Evolutionary conservation across 1,140 invertebrate genomes (phyloP).

Genomic region (Leptopilina clavipes): DNA sequence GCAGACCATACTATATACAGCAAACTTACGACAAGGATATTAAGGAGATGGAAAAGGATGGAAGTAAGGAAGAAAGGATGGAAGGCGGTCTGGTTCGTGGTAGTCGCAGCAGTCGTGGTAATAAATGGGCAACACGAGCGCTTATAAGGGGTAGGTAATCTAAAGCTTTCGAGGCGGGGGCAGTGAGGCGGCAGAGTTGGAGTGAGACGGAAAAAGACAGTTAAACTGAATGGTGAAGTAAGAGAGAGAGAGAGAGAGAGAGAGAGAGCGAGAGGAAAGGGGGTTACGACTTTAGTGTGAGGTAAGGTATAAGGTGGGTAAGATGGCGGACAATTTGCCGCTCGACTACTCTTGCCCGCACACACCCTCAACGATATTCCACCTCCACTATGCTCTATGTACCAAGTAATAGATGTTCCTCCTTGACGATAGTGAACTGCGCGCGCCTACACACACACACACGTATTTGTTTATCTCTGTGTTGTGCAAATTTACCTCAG

Average conservation of each 20-base stretch:
- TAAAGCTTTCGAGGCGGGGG: slow-evolving; percentile 70
- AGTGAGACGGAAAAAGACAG: slow-evolving; percentile 53
- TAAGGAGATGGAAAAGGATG: slow-evolving; percentile 39
- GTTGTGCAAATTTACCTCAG: slow-evolving; percentile 44
- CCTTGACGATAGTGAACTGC: slow-evolving; percentile 60
- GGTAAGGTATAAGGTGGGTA: slow-evolving; percentile 74
- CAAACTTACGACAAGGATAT: too few relatives aligned
- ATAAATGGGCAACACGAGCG: slow-evolving; percentile 74
- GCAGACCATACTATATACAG: slow-evolving; percentile 41
- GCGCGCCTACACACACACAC: slow-evolving; percentile 44
- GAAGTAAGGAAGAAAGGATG: slow-evolving; percentile 52
- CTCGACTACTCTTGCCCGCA: slow-evolving; percentile 74
- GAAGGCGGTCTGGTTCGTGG: slow-evolving; percentile 62
- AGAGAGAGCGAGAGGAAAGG: slow-evolving; percentile 49
- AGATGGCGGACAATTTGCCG: slow-evolving; percentile 76
- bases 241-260: slow-evolving; percentile 48
- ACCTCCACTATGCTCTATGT: slow-evolving; percentile 62
- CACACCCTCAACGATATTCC: slow-evolving; percentile 66
- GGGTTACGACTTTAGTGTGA: slow-evolving; percentile 57
- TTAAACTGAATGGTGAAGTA: slow-evolving; percentile 50
- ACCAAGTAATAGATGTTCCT: slow-evolving; percentile 73
- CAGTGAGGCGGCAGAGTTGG: slow-evolving; percentile 46
- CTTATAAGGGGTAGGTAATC: slow-evolving; percentile 74
- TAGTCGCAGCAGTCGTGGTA: slow-evolving; percentile 70
- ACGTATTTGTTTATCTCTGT: slow-evolving; percentile 32